phyloP scores from a whole-genome alignment of 2,113 vertebrate genomes.

The Ginglymostoma cirratum region DNA sequence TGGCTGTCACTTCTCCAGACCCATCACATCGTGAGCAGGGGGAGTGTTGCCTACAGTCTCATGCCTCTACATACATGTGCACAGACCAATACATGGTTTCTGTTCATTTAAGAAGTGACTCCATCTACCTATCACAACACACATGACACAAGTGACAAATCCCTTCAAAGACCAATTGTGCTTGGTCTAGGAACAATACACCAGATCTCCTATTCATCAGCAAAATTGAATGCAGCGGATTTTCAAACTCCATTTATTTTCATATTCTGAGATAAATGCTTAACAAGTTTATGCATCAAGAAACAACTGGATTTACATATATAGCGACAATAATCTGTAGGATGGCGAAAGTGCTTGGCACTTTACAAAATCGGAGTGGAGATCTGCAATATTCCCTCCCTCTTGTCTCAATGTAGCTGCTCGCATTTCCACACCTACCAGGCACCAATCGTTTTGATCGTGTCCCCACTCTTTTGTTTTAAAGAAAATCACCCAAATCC shows the following conservation, averaged over 20 bases:
- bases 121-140: neutral
- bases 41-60: neutral
- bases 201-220: neutral
- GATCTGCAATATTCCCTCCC: neutral
- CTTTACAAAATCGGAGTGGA: neutral
- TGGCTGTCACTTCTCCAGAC: neutral
- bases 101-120: neutral
- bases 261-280: neutral
- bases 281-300: neutral
- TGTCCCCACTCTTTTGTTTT: neutral
- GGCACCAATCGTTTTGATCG: neutral
- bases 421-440: neutral
- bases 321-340: neutral
- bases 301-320: neutral
- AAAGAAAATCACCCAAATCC: neutral
- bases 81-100: neutral
- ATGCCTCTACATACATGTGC: neutral
- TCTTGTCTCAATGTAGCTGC: neutral
- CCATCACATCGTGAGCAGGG: neutral
- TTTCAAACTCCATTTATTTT: neutral
- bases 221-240: neutral
- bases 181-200: neutral
- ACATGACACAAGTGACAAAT: neutral
- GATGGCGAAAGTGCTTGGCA: neutral
- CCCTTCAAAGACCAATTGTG: neutral